phyloP scores from a whole-genome alignment of 2,113 vertebrate genomes.

The Lethenteron reissneri region DNA sequence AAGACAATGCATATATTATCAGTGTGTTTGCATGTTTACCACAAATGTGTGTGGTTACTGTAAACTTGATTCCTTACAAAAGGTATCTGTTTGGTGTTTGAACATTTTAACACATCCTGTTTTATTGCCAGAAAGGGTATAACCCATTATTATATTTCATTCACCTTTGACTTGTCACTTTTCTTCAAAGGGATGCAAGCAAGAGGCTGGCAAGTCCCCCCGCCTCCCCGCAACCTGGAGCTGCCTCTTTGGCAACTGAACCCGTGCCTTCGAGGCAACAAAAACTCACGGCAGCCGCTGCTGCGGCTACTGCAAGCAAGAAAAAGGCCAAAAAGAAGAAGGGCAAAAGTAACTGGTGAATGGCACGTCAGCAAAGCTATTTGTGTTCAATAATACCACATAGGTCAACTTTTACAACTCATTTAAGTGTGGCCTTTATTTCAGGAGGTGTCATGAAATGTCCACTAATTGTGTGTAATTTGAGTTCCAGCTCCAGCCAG shows the following conservation, averaged over 20 bases:
- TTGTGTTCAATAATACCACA: no score
- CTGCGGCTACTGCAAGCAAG: not conserved
- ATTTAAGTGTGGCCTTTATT: no score
- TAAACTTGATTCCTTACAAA: not conserved
- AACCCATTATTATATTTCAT: not conserved
- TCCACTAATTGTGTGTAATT: no score
- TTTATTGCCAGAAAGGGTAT: not conserved
- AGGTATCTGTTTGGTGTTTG: not conserved
- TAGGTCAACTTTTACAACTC: no score
- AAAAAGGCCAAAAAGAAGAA: constrained; percentile 6
- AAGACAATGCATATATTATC: not conserved
- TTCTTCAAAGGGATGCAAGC: not conserved
- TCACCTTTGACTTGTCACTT: not conserved
- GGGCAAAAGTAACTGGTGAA: not conserved
- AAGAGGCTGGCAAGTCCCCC: constrained; percentile 4
- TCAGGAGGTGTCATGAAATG: no score
- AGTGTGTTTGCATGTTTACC: not conserved
- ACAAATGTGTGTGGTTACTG: not conserved
- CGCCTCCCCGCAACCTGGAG: not conserved
- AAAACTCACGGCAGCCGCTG: not conserved
- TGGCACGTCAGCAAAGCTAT: no score
- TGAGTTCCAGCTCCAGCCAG: no score
- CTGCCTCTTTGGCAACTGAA: not conserved
- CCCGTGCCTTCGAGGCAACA: not conserved
- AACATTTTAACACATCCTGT: not conserved